Evolutionary conservation across 2,888 invertebrate genomes (phyloP).

Genomic region (Dastarcus helophoroides): DNA sequence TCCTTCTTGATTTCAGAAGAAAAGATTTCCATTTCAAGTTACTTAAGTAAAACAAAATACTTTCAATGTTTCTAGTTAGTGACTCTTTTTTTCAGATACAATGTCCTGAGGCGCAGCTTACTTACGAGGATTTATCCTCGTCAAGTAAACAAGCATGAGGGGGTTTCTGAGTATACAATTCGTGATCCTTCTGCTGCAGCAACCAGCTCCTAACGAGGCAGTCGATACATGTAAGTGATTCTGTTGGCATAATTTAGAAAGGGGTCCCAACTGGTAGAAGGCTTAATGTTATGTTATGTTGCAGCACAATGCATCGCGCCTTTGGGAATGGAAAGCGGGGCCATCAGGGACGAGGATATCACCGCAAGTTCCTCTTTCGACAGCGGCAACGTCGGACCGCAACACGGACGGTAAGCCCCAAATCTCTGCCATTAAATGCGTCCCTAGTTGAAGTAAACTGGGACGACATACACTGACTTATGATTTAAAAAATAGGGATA

Average conservation of each 20-base stretch:
- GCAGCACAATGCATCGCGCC: constrained; percentile 72
- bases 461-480: too few species aligned
- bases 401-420: constrained; percentile 65
- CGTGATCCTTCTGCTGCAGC: constrained; percentile 19
- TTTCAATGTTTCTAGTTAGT: too few species aligned
- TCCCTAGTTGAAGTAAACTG: too few species aligned
- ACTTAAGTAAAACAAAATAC: too few species aligned
- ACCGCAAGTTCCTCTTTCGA: constrained; percentile 80
- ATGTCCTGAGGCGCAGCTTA: constrained; percentile 23
- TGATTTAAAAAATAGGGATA: too few species aligned
- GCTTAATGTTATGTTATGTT: constrained; percentile 27
- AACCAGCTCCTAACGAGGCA: constrained; percentile 17
- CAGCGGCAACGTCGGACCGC: constrained; percentile 74
- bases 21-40: too few species aligned
- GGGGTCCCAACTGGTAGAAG: background rate
- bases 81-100: constrained; percentile 26
- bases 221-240: constrained; percentile 33
- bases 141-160: constrained; percentile 24
- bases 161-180: constrained; percentile 17
- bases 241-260: background rate
- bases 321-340: constrained; percentile 78
- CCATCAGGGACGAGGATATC: constrained; percentile 70
- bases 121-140: constrained; percentile 24
- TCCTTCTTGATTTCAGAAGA: too few species aligned
- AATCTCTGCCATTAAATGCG: too few species aligned